Base-by-base conservation (phyloP, 2,113 vertebrate species). In the Lophura nycthemera region DNA sequence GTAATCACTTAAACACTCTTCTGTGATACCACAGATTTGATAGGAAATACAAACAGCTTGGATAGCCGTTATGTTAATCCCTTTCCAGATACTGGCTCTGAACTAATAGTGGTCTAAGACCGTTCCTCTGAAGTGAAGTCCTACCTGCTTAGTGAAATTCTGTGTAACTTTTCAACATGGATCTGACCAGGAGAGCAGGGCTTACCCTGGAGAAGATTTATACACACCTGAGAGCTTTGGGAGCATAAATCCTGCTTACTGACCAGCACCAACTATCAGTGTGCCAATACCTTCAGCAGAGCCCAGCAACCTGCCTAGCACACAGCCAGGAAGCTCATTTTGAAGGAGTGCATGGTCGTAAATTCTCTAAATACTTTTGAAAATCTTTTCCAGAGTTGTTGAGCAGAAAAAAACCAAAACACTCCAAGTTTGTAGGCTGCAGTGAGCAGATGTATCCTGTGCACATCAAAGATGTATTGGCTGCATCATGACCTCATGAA, bases 351-450 rank as follows among this genome's bases (percentile, higher is more conserved):
- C 3, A 27, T 29, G 54, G 59, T 67, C 29, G 36, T 96, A 94
- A 95, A 94, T 96, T 82, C 48, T 76, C 89, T 60, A 50, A 89
- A 79, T 66, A 52, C 50, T 92, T 89, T 5, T 27, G 34, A 69
- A 77, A 92, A 70, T 67, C n/a, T 85, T 84, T 85, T 36, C 74
- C 34, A 34, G 72, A 84, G 60, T 59, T 70, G 83, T 66, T 86
- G 73, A 93, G 32, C 74, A 63, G 87, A 66, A 36, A 76, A 29
- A 54, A 29, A 54, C 5, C 13, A 14, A 50, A 50, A 8, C 47
- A 48, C 47, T 19, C 21, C 64, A 67, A 45, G 71, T 93, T 74
- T 88, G 84, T 47, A 75, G 42, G 67, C 86, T 91, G 60, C 60
- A 74, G 60, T n/a, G 29, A 91, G 56, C 56, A 83, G 75, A 77